Conservation (phyloP, 1,140 invertebrate genomes). For the Aphidius ervi region DNA sequence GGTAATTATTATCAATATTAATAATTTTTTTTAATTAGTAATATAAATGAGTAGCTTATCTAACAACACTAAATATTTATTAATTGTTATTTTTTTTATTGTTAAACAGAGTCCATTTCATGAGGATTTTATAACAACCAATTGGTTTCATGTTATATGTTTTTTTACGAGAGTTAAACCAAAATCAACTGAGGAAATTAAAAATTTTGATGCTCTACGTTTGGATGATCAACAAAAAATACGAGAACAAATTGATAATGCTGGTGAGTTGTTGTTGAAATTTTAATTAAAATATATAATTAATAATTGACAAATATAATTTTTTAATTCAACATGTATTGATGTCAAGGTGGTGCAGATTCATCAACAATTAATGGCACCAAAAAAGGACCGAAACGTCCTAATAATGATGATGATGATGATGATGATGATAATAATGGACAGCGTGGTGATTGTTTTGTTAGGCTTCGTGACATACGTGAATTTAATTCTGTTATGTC, state of each 20-base stretch:
- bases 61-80: too few species aligned
- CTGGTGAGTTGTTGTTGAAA: background rate
- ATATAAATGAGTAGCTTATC: too few species aligned
- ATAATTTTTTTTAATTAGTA: too few species aligned
- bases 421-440: constrained; percentile 70
- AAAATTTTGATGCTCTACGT: constrained; percentile 76
- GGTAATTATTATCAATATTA: constrained; percentile 54
- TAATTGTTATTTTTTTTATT: too few species aligned
- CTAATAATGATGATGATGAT: constrained; percentile 75
- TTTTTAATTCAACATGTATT: too few species aligned
- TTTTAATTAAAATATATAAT: too few species aligned
- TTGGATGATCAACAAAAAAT: constrained; percentile 86
- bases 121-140: constrained; percentile 79
- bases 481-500: constrained; percentile 69
- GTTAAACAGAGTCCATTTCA: constrained; percentile 52
- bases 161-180: constrained; percentile 84
- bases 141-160: constrained; percentile 87
- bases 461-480: constrained; percentile 68
- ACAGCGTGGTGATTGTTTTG: constrained; percentile 91
- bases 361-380: constrained; percentile 9
- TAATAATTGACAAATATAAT: too few species aligned
- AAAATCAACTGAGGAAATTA: constrained; percentile 71
- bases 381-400: constrained; percentile 50
- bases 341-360: constrained; percentile 7
- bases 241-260: constrained; percentile 66